These are phyloP conservation scores for Drosophila merina DNA, from an alignment of 2,888 invertebrate genomes.

Conservation along the genomic window DNA sequence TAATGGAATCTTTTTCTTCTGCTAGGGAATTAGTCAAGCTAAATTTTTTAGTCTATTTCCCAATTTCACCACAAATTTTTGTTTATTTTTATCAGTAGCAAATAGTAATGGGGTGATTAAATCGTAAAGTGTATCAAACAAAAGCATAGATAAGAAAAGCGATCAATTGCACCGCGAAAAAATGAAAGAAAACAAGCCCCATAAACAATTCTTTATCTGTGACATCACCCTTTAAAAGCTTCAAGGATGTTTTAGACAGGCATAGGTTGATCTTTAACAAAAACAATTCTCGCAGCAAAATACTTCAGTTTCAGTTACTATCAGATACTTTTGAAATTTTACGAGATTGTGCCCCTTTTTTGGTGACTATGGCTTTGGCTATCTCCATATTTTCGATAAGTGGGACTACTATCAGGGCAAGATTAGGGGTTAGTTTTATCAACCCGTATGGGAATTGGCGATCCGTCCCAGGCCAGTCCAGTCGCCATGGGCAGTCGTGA, in stretches of 20 bases:
- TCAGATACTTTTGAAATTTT: slow-evolving; percentile 13
- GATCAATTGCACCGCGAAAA: slow-evolving; percentile 3
- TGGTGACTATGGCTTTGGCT: slow-evolving; percentile 13
- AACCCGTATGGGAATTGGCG: slow-evolving; percentile 9
- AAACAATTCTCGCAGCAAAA: slow-evolving; percentile 4
- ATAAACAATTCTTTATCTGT: background rate
- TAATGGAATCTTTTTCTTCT: background rate
- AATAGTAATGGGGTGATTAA: slow-evolving; percentile 1
- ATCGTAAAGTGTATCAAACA: slow-evolving; percentile 5
- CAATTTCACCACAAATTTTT: background rate
- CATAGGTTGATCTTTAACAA: background rate
- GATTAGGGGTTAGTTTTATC: slow-evolving; percentile 37
- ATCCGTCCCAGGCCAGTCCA: slow-evolving; percentile 6
- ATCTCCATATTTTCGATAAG: slow-evolving; percentile 28
- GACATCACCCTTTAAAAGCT: background rate
- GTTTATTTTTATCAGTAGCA: slow-evolving; percentile 10
- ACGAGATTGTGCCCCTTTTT: slow-evolving; percentile 10
- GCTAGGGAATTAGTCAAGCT: slow-evolving; percentile 1
- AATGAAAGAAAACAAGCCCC: background rate
- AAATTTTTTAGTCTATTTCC: background rate
- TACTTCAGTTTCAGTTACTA: slow-evolving; percentile 16
- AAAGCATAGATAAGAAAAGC: slow-evolving; percentile 14
- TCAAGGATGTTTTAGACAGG: slow-evolving; percentile 1
- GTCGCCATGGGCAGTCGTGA: slow-evolving; percentile 45
- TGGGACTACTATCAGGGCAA: slow-evolving; percentile 29